Conservation (phyloP, 1,140 invertebrate genomes). For the Drosophila nasuta region DNA sequence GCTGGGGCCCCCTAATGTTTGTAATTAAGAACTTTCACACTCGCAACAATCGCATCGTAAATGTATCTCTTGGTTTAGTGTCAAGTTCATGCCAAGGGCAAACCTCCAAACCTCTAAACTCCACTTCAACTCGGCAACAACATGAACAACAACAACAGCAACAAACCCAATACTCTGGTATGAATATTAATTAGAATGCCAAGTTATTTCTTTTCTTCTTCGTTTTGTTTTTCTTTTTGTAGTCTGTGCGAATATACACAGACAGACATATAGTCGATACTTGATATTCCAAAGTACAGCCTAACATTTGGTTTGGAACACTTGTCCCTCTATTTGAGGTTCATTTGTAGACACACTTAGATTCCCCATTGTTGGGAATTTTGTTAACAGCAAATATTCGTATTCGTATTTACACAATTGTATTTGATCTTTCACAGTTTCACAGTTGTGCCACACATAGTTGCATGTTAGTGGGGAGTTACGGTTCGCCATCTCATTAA, state of each 20-base stretch:
- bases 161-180: conserved; percentile 3
- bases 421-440: conserved; percentile 28
- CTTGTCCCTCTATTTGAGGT: conserved; percentile 26
- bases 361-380: conserved; percentile 14
- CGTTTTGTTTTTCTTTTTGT: background rate
- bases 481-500: conserved; percentile 7
- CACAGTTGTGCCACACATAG: conserved; percentile 21
- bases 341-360: conserved; percentile 26
- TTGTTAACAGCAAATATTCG: conserved; percentile 3
- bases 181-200: conserved; percentile 71
- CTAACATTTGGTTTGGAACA: conserved; percentile 12
- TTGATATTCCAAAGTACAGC: conserved; percentile 1
- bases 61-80: conserved; percentile 75
- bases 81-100: conserved; percentile 78
- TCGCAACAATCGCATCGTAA: conserved; percentile 83
- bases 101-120: conserved; percentile 26
- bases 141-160: conserved; percentile 8
- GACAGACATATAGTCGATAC: background rate
- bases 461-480: conserved; percentile 7
- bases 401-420: conserved; percentile 46
- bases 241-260: conserved; percentile 36
- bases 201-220: conserved; percentile 14
- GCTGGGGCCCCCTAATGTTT: conserved; percentile 83
- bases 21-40: conserved; percentile 85
- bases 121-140: conserved; percentile 2